Percentiles rank a stretch among this genome's conserved stretches.
Conservation (phyloP, 2,888 invertebrate species). For the Ganaspis brasiliensis region DNA sequence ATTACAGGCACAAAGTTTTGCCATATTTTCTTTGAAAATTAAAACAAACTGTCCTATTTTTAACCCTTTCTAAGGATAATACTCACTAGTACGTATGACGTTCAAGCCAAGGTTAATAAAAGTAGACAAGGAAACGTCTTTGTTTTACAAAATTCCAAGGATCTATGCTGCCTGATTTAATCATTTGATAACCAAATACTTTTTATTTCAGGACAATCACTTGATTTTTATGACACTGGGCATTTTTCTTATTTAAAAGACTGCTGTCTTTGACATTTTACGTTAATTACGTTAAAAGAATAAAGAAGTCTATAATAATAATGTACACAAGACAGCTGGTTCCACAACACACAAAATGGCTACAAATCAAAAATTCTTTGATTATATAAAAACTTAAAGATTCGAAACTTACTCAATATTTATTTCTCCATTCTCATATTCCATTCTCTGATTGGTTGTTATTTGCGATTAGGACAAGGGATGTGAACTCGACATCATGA, state of each 20-base stretch:
- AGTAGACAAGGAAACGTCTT: conserved; percentile 72
- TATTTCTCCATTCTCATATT: neutral
- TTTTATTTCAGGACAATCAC: conserved; percentile 47
- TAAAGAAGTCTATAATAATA: conserved; percentile 68
- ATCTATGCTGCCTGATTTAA: conserved; percentile 37
- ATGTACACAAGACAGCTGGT: conserved; percentile 75
- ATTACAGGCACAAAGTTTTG: neutral
- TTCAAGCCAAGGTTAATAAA: conserved; percentile 78
- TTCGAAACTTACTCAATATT: conserved; percentile 20
- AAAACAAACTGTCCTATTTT: conserved; percentile 72
- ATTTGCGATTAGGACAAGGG: no score
- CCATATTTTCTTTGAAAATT: conserved; percentile 53
- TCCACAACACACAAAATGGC: conserved; percentile 79
- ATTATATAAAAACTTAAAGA: conserved; percentile 6
- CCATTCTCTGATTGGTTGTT: no score
- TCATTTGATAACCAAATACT: conserved; percentile 45
- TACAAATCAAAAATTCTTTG: conserved; percentile 46
- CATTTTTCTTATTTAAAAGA: conserved; percentile 62
- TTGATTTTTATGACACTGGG: conserved; percentile 54
- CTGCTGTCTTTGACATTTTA: conserved; percentile 73
- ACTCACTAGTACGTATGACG: conserved; percentile 74
- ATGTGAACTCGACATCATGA: no score
- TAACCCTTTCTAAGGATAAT: conserved; percentile 72
- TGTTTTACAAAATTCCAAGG: conserved; percentile 69
- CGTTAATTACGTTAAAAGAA: conserved; percentile 67